phyloP scores from a whole-genome alignment of 2,797 vertebrate species.

The Loris lydekkerianus region DNA sequence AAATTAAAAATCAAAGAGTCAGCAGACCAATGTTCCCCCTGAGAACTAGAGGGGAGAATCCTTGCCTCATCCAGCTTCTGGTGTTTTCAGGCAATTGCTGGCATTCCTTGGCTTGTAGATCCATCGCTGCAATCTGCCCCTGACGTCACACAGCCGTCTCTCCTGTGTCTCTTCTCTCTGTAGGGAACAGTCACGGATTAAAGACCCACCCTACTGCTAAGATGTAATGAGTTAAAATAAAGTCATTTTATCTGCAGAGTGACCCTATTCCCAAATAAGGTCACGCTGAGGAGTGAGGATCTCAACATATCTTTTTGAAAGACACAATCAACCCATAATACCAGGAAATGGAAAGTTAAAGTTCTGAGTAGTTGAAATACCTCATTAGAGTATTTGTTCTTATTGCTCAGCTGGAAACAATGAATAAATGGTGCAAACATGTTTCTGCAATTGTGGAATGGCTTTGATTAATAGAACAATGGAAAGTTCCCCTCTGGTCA shows the following conservation, averaged over 20 bases:
- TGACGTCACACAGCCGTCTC: neutral
- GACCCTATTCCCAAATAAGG: neutral
- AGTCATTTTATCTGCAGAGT: neutral
- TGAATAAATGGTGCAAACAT: slow-evolving; percentile 66
- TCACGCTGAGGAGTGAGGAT: neutral
- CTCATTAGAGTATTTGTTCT: neutral
- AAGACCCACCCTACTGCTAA: neutral
- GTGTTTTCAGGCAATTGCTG: neutral
- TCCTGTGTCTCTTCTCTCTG: neutral
- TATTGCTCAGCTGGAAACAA: slow-evolving; percentile 65
- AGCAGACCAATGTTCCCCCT: neutral
- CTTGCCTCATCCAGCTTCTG: neutral
- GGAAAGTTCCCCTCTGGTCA: slow-evolving; percentile 67
- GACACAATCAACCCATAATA: neutral
- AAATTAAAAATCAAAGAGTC: neutral
- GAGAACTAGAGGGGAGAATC: neutral
- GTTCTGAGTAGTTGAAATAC: neutral
- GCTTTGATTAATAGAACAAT: slow-evolving; percentile 67
- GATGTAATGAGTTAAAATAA: neutral
- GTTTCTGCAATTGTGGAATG: slow-evolving; percentile 37
- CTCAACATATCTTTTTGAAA: neutral
- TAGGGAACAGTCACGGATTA: neutral
- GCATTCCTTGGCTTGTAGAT: neutral
- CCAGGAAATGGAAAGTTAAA: slow-evolving; percentile 28
- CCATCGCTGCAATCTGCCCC: neutral